phyloP scores from a whole-genome alignment of 2,888 invertebrate genomes.

The Rotaria sp. region DNA sequence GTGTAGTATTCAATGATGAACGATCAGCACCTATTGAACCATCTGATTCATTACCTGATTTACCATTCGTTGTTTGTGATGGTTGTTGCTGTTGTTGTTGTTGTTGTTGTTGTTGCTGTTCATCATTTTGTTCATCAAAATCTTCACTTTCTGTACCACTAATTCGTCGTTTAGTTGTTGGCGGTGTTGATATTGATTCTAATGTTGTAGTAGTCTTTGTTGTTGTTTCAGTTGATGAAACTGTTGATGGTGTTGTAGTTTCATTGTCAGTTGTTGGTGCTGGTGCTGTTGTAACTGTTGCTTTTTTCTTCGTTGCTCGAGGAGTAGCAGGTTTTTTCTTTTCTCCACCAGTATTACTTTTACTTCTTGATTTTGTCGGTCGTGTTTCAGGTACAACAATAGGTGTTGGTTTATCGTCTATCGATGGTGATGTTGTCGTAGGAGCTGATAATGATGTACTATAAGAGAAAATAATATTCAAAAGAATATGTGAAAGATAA shows the following conservation, averaged over 20 bases:
- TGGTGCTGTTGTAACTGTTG: not conserved
- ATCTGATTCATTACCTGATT: slow-evolving; percentile 5
- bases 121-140: not conserved
- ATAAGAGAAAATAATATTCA: not conserved
- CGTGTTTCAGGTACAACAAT: not conserved
- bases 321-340: not conserved
- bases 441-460: not conserved
- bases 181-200: not conserved
- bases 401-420: not conserved
- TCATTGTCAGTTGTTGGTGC: not conserved
- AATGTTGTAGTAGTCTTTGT: not conserved
- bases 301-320: not conserved
- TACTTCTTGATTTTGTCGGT: not conserved
- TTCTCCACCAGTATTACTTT: not conserved
- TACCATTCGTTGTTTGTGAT: not conserved
- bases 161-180: not conserved
- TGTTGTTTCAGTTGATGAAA: not conserved
- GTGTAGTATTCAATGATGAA: not conserved
- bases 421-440: not conserved
- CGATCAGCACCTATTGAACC: not conserved
- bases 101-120: not conserved
- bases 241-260: not conserved
- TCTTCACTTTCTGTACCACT: slow-evolving; percentile 13
- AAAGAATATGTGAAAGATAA: not conserved
- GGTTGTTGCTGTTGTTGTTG: not conserved